Evolutionary conservation across 2,113 vertebrate species (phyloP).

Genomic region (Arizona elegans): DNA sequence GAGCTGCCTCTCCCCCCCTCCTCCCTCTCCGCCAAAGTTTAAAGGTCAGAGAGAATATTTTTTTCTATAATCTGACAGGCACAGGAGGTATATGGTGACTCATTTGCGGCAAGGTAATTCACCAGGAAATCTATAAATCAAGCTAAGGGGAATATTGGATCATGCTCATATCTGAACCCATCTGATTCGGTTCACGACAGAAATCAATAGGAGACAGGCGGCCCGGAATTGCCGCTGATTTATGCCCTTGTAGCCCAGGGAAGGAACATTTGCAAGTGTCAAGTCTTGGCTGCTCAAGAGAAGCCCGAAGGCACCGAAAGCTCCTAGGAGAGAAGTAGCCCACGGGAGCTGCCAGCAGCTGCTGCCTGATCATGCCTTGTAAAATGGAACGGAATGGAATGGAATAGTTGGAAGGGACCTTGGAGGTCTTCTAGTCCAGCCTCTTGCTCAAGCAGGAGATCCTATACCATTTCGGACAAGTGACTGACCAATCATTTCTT

Average conservation of each 20-base stretch:
- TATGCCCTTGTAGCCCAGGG: constrained; percentile 56
- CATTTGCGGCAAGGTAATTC: constrained; percentile 74
- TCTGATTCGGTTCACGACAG: constrained; percentile 69
- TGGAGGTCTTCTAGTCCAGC: neutral
- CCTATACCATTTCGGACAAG: neutral
- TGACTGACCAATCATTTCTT: neutral
- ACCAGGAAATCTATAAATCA: constrained; percentile 79
- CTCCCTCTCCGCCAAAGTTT: constrained; percentile 49
- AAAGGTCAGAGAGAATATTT: constrained; percentile 77
- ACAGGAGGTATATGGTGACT: constrained; percentile 67
- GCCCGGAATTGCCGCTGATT: constrained; percentile 62
- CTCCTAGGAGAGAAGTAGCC: neutral
- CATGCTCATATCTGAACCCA: constrained; percentile 71
- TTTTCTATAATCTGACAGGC: constrained; percentile 78
- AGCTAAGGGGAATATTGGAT: constrained; percentile 73
- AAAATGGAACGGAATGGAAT: neutral
- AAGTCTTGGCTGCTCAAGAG: constrained; percentile 45
- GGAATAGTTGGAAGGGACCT: neutral
- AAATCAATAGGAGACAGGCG: constrained; percentile 70
- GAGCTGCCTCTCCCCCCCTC: constrained; percentile 32
- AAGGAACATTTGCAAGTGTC: constrained; percentile 63
- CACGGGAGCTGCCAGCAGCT: neutral
- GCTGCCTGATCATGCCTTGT: neutral
- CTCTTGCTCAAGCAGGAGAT: neutral
- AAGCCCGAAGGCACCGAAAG: neutral